These are phyloP conservation scores for Trichonephila clavata DNA, from an alignment of 1,140 invertebrate genomes.

Conservation along the genomic window DNA sequence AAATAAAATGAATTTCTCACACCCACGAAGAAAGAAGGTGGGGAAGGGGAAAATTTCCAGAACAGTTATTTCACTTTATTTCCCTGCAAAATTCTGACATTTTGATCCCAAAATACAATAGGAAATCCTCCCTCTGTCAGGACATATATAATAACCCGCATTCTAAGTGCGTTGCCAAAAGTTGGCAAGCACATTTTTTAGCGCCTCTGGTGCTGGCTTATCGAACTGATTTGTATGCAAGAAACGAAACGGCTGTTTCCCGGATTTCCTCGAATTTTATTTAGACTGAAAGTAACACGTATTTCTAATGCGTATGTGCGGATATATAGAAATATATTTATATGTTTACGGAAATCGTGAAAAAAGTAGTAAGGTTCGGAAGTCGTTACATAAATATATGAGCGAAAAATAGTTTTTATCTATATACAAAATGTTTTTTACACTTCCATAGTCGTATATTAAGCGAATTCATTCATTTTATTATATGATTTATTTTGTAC, in stretches of 20 bases:
- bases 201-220: conserved; percentile 24
- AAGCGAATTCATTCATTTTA: too few relatives aligned
- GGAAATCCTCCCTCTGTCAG: conserved; percentile 68
- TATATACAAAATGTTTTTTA: too few relatives aligned
- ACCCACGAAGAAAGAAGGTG: neutral
- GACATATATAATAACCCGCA: conserved; percentile 74
- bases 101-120: conserved; percentile 71
- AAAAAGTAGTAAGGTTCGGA: too few relatives aligned
- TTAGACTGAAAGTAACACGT: conserved; percentile 48
- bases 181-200: conserved; percentile 35
- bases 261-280: conserved; percentile 55
- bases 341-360: too few relatives aligned
- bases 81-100: conserved; percentile 44
- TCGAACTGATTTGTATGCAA: conserved; percentile 62
- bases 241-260: neutral
- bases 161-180: conserved; percentile 59
- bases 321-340: neutral
- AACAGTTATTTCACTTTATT: conserved; percentile 56
- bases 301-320: conserved; percentile 28
- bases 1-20: conserved; percentile 35
- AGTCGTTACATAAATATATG: too few relatives aligned
- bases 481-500: too few relatives aligned
- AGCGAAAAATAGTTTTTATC: too few relatives aligned
- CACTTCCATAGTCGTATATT: too few relatives aligned
- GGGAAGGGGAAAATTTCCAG: neutral